phyloP scores from a whole-genome alignment of 2,797 vertebrate species.

The Gymnothorax reevesii region DNA sequence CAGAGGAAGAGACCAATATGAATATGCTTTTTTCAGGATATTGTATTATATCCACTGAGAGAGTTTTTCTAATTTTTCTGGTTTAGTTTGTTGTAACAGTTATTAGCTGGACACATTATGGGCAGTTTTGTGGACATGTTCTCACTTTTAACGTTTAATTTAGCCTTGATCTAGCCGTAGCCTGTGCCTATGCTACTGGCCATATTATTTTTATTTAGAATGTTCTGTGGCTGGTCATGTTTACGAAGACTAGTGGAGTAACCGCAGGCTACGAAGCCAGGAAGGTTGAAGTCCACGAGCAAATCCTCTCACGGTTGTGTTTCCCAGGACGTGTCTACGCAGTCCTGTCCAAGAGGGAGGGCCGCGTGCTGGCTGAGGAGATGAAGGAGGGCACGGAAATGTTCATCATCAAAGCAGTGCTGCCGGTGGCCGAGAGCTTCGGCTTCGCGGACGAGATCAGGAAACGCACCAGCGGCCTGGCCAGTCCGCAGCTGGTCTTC shows the following conservation, averaged over 20 bases:
- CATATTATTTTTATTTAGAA: too few species aligned
- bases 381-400: constrained; percentile 97
- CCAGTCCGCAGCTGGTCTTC: constrained; percentile 95
- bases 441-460: constrained; percentile 96
- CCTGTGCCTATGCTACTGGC: too few species aligned
- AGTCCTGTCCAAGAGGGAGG: constrained; percentile 89
- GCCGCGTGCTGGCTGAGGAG: constrained; percentile 89
- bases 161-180: too few species aligned
- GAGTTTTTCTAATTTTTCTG: background rate
- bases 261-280: background rate
- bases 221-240: too few species aligned
- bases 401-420: constrained; percentile 90
- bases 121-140: too few species aligned
- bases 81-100: background rate
- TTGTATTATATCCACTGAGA: background rate
- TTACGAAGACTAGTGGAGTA: too few species aligned
- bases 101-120: background rate
- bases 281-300: background rate
- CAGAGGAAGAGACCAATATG: background rate
- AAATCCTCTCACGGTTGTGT: background rate
- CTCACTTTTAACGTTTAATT: too few species aligned
- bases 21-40: background rate
- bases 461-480: constrained; percentile 94
- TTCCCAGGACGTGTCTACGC: constrained; percentile 79
- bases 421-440: constrained; percentile 96